Conservation (phyloP, 1,140 invertebrate genomes). For the Chionoecetes opilio region DNA sequence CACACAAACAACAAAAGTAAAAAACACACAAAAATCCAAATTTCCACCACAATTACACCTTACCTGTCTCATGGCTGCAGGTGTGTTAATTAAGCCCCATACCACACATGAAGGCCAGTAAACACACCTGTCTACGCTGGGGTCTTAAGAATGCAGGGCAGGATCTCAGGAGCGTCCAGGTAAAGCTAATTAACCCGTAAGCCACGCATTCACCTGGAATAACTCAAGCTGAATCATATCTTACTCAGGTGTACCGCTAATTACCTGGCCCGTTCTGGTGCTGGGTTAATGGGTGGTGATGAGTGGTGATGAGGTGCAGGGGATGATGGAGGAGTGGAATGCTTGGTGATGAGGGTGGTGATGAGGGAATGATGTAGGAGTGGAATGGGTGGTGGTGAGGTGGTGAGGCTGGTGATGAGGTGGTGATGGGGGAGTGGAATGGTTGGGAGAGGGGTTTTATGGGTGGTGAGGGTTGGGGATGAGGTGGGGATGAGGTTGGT, state of each 20-base stretch:
- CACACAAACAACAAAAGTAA: too few relatives aligned
- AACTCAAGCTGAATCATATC: not conserved
- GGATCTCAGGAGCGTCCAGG: not conserved
- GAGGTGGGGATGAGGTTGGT: not conserved
- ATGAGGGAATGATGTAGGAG: not conserved
- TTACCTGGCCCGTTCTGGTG: not conserved
- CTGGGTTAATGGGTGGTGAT: not conserved
- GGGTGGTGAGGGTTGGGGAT: not conserved
- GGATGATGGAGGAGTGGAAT: not conserved
- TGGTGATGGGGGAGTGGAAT: not conserved
- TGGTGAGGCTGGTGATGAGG: not conserved
- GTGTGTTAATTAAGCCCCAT: not conserved
- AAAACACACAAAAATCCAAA: too few relatives aligned
- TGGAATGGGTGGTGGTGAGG: not conserved
- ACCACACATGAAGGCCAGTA: not conserved
- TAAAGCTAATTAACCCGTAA: not conserved
- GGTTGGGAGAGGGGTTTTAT: not conserved
- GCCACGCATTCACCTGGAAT: not conserved
- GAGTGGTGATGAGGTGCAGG: not conserved
- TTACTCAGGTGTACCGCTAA: not conserved
- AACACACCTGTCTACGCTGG: not conserved
- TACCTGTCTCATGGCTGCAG: not conserved
- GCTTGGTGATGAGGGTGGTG: conserved; percentile 1
- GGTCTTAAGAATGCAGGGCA: not conserved
- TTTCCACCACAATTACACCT: not conserved